phyloP scores from a whole-genome alignment of 2,888 invertebrate genomes.

The Drosophila fulvimacula region DNA sequence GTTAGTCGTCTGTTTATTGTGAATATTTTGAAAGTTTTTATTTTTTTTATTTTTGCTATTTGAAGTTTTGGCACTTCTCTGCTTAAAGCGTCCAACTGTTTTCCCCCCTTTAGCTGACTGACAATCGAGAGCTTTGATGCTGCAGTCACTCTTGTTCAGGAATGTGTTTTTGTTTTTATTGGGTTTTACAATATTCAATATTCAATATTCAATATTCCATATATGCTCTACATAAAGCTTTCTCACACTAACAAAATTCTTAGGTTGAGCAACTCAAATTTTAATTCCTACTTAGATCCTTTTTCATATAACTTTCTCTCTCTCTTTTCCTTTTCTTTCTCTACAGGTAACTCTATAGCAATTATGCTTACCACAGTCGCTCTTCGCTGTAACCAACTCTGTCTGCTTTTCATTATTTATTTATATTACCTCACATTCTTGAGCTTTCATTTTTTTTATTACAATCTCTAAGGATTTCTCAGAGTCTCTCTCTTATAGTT shows the following conservation, averaged over 20 bases:
- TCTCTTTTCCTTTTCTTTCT: not conserved
- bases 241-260: not conserved
- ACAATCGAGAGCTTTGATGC: not conserved
- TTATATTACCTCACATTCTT: not conserved
- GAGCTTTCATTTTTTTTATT: not conserved
- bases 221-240: not conserved
- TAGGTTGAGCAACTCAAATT: not conserved
- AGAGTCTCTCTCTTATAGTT: too few species aligned
- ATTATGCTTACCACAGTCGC: conserved; percentile 1
- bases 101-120: conserved; percentile 34
- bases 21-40: not conserved
- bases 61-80: not conserved
- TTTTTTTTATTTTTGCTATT: not conserved
- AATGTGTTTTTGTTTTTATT: not conserved
- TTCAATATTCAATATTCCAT: too few species aligned
- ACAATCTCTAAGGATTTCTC: too few species aligned
- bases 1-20: not conserved
- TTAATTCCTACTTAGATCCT: not conserved
- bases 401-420: not conserved
- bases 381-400: not conserved
- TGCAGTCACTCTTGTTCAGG: conserved; percentile 19
- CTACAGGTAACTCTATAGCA: not conserved
- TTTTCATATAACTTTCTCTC: not conserved
- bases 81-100: conserved; percentile 56
- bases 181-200: not conserved